These are phyloP conservation scores for Dastarcus helophoroides DNA, from an alignment of 2,888 invertebrate genomes.

Conservation along the genomic window DNA sequence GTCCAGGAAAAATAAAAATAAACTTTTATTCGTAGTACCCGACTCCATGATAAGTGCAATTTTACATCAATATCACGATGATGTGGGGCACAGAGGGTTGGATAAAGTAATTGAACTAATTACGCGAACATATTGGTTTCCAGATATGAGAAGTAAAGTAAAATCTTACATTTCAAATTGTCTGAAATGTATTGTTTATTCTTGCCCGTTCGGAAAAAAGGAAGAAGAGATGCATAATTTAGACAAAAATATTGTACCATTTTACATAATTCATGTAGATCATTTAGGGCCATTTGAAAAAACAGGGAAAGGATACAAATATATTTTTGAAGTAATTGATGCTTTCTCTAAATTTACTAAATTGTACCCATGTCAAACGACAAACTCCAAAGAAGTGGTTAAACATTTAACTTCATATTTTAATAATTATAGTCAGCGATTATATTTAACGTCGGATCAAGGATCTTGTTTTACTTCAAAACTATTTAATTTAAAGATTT, in stretches of 20 bases:
- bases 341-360: conserved; percentile 18
- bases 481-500: conserved; percentile 16
- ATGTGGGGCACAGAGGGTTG: conserved; percentile 17
- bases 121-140: conserved; percentile 20
- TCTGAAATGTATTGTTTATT: conserved; percentile 16
- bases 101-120: conserved; percentile 19
- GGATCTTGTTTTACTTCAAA: conserved; percentile 14
- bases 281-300: conserved; percentile 17
- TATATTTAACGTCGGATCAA: conserved; percentile 14
- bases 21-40: conserved; percentile 12
- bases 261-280: conserved; percentile 19
- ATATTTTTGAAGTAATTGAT: conserved; percentile 19
- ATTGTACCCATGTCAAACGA: conserved; percentile 14
- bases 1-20: conserved; percentile 9
- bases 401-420: conserved; percentile 15
- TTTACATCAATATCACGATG: conserved; percentile 10
- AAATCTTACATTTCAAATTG: conserved; percentile 15
- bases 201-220: conserved; percentile 10
- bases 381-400: conserved; percentile 12
- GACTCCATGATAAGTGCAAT: conserved; percentile 9
- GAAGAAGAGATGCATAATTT: conserved; percentile 17
- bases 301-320: conserved; percentile 9
- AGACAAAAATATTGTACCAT: conserved; percentile 17
- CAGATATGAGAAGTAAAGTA: conserved; percentile 15
- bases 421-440: conserved; percentile 13